Conservation (phyloP, 1,140 invertebrate species). For the Solen grandis region DNA sequence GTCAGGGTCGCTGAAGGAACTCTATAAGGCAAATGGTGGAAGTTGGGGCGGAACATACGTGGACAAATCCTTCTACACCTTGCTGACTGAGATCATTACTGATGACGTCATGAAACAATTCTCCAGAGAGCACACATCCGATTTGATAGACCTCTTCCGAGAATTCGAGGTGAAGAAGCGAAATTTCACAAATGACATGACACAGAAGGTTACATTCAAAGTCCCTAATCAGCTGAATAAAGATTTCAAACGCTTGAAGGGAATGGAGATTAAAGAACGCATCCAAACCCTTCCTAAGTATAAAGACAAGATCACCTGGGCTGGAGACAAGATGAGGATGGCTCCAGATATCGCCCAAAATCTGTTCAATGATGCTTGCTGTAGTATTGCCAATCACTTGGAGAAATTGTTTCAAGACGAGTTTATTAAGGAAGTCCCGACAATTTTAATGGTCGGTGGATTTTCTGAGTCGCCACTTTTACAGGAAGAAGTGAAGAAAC, state of each 20-base stretch:
- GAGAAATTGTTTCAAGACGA: neutral
- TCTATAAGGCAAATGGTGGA: conserved; percentile 38
- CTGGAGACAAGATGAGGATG: conserved; percentile 17
- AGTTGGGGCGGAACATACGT: conserved; percentile 41
- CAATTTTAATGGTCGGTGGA: conserved; percentile 44
- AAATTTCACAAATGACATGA: conserved; percentile 9
- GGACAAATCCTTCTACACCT: conserved; percentile 37
- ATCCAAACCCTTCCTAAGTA: neutral
- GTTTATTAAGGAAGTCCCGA: neutral
- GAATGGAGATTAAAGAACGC: conserved; percentile 17
- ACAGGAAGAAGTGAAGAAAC: neutral
- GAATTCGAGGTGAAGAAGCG: conserved; percentile 47
- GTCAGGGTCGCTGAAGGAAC: conserved; percentile 23
- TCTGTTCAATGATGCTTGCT: conserved; percentile 11
- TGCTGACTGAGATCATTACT: conserved; percentile 32
- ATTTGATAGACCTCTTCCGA: conserved; percentile 35
- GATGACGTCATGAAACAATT: conserved; percentile 41
- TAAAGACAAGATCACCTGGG: conserved; percentile 8
- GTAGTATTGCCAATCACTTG: neutral
- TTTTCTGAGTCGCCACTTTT: conserved; percentile 40
- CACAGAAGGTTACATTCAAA: conserved; percentile 10
- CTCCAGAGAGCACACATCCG: neutral
- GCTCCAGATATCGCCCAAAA: conserved; percentile 18
- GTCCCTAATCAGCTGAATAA: conserved; percentile 26
- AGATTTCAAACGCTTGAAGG: neutral